Evolutionary conservation across 2,113 vertebrate genomes (phyloP), one percentile per base, ranked within the genome.

Genomic region (Gymnobelideus leadbeateri): DNA sequence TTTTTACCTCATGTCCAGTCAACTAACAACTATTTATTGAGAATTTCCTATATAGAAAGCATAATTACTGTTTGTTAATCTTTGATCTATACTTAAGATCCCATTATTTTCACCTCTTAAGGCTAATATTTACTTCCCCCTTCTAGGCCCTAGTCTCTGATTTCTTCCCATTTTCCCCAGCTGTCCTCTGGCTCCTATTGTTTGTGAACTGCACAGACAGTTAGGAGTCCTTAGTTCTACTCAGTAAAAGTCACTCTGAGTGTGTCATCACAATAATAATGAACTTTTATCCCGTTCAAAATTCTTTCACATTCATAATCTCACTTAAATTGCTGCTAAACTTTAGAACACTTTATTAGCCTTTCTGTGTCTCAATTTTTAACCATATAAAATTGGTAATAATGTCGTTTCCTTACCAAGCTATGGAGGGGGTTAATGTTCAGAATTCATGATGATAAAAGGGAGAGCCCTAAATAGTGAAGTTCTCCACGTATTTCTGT

Each of bases 271-370:
- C 95, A 77, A 94, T 90, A 51, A 84, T 23, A 23, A 68, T 68
- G 89, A 43, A 37, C 31, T 96, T 55, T 92, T 37, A 89, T n/a
- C 46, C 90, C 53, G 14, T 11, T 12, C 28, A 91, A 91, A 94
- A 96, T 90, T 90, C 51, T 93, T 94, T 92, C 91, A 96, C 25
- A 91, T 91, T 91, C 96, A 28, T 93, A 54, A 95, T 96, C 95
- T 96, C 95, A 95, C 94, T 89, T 97, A 94, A 94, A 92, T 97
- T 94, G 84, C 91, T 92, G 26, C 93, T 96, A 96, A 97, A 95
- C 47, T 92, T 89, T 50, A 91, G 95, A 89, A 95, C 97, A 96
- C 0, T 19, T 89, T 95, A 93, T 97, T 96, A 96, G 93, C 91
- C 57, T 97, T 97, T 55, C 49, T 92, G 52, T 92, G 53, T n/a